Evolutionary conservation across 1,140 invertebrate genomes (phyloP).

Genomic region (Drosophila eugracilis): DNA sequence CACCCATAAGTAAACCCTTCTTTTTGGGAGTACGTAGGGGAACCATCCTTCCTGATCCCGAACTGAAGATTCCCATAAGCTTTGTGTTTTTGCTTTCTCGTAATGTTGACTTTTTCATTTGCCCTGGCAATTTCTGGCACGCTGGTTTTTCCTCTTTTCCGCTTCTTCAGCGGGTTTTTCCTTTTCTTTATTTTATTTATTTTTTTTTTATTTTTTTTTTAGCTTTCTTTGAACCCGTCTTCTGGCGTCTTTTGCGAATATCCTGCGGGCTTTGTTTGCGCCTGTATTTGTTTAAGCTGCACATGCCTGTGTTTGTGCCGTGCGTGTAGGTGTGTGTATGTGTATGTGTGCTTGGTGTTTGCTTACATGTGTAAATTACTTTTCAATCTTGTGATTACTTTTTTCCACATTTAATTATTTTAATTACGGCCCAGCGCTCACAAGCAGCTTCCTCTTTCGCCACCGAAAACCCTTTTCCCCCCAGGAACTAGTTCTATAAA

Average conservation of each 20-base stretch:
- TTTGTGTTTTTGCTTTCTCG: constrained; percentile 18
- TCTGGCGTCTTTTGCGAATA: constrained; percentile 39
- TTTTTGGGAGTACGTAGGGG: background rate
- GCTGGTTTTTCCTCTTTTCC: constrained; percentile 49
- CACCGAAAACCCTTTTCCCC: constrained; percentile 5
- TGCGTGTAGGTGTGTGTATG: constrained; percentile 20
- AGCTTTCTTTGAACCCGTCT: constrained; percentile 53
- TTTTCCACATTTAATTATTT: constrained; percentile 82
- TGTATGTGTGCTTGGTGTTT: constrained; percentile 59
- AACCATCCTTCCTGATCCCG: constrained; percentile 11
- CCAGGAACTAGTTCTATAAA: constrained; percentile 24
- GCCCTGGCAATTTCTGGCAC: constrained; percentile 74
- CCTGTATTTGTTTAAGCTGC: constrained; percentile 62
- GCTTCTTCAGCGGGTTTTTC: constrained; percentile 37
- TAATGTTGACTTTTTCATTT: constrained; percentile 80
- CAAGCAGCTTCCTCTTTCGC: constrained; percentile 3
- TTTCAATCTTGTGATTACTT: constrained; percentile 84
- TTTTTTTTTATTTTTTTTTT: constrained; percentile 12
- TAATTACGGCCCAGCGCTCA: constrained; percentile 72
- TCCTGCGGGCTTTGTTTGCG: constrained; percentile 76
- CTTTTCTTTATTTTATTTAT: constrained; percentile 15
- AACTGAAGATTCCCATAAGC: constrained; percentile 19
- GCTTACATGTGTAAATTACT: constrained; percentile 83
- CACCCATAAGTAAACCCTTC: background rate
- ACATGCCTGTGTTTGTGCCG: constrained; percentile 18